Evolutionary conservation across 1,140 invertebrate genomes (phyloP).

Genomic region (Tribolium madens): DNA sequence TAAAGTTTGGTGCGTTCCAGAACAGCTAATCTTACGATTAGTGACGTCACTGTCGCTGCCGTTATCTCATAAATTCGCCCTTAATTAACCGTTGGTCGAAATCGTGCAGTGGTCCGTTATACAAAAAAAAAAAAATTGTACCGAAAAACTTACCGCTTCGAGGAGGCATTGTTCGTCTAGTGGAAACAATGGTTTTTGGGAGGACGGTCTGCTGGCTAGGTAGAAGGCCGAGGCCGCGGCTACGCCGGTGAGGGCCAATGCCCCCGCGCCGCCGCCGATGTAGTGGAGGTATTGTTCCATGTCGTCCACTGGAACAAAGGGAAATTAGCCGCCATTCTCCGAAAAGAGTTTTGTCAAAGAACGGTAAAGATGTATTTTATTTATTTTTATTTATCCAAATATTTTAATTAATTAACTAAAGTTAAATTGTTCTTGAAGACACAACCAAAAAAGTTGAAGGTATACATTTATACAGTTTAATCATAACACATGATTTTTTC

Average conservation of each 20-base stretch:
- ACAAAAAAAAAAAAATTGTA: not conserved
- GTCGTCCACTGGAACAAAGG: conserved; percentile 71
- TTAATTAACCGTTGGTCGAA: not conserved
- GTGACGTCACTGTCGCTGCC: conserved; percentile 2
- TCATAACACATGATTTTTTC: no score
- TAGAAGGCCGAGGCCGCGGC: conserved; percentile 78
- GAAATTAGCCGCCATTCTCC: conserved; percentile 39
- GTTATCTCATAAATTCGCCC: conserved; percentile 23
- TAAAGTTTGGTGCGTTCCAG: conserved; percentile 19
- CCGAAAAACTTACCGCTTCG: conserved; percentile 69
- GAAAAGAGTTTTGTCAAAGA: no score
- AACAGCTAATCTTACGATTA: conserved; percentile 21
- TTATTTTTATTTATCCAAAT: no score
- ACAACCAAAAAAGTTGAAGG: no score
- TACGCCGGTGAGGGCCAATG: conserved; percentile 79
- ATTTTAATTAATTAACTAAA: no score
- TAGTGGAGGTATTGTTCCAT: conserved; percentile 83
- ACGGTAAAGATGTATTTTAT: no score
- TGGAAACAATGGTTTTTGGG: conserved; percentile 81
- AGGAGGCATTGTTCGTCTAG: conserved; percentile 78
- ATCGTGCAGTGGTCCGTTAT: not conserved
- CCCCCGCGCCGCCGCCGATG: conserved; percentile 80
- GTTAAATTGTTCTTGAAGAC: no score
- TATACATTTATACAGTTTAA: no score
- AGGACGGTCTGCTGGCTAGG: conserved; percentile 77